A percentile compares a stretch with the other conserved stretches of the same genome.
Evolutionary conservation across 2,888 invertebrate genomes (phyloP).

Genomic region (Cephonodes hylas): DNA sequence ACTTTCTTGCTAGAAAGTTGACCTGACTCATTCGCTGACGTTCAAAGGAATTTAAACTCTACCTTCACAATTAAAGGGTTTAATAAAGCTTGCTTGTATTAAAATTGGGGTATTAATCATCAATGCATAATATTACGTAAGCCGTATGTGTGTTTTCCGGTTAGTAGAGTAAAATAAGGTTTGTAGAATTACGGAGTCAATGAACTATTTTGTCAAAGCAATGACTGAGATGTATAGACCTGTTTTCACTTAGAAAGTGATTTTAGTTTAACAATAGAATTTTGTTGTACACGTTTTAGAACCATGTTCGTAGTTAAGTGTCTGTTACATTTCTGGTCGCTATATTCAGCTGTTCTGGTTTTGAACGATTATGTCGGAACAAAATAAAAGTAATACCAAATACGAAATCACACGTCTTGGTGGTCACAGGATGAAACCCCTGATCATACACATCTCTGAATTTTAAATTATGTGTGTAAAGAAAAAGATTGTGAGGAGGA

Average conservation of each 20-base stretch:
- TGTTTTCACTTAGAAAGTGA: conserved; percentile 5
- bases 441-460: too few species aligned
- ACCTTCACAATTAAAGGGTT: neutral
- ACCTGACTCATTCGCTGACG: conserved; percentile 19
- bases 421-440: too few species aligned
- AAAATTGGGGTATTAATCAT: conserved; percentile 34
- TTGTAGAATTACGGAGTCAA: conserved; percentile 20
- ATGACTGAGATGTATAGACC: conserved; percentile 2
- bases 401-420: too few species aligned
- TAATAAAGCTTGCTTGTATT: conserved; percentile 14
- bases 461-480: too few species aligned
- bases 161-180: conserved; percentile 48
- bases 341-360: too few species aligned
- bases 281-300: too few species aligned
- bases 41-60: conserved; percentile 20
- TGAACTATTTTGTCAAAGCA: conserved; percentile 14
- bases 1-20: conserved; percentile 54
- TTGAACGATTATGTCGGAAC: too few species aligned
- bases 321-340: too few species aligned
- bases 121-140: conserved; percentile 51
- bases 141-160: conserved; percentile 62
- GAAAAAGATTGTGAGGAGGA: too few species aligned
- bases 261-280: neutral
- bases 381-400: too few species aligned
- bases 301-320: too few species aligned